phyloP scores from a whole-genome alignment of 37 sponge, comb jelly and placozoan species.

The Ianthella basta region DNA sequence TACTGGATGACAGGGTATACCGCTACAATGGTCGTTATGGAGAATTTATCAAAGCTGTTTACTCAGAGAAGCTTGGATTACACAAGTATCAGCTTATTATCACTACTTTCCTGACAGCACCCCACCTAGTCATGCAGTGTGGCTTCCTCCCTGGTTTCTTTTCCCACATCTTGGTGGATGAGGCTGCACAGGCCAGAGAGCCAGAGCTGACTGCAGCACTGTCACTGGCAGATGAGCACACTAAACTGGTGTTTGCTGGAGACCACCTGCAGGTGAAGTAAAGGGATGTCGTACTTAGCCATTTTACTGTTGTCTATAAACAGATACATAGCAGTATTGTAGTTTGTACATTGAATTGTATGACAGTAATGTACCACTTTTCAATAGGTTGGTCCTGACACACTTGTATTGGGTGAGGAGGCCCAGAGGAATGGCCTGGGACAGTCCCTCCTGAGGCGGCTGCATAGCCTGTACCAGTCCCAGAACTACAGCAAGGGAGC shows the following conservation, averaged over 20 bases:
- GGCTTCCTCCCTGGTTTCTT: background rate
- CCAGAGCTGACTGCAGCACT: slow-evolving; percentile 24
- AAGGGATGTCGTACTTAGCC: background rate
- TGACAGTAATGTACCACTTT: background rate
- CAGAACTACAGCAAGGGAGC: background rate
- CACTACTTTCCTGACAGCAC: background rate
- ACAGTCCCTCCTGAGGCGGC: slow-evolving; percentile 1
- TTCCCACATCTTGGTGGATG: slow-evolving; percentile 33
- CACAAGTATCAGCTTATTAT: background rate
- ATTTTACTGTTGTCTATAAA: background rate
- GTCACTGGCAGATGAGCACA: background rate
- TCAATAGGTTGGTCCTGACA: background rate
- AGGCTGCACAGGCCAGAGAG: slow-evolving; percentile 29
- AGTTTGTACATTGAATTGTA: background rate
- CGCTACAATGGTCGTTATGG: background rate
- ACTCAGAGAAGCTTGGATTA: background rate
- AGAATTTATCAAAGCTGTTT: background rate
- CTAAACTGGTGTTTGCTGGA: slow-evolving; percentile 28
- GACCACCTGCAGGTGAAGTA: slow-evolving; percentile 22
- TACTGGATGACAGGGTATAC: background rate
- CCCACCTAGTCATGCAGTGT: background rate
- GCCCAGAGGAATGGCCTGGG: slow-evolving; percentile 5
- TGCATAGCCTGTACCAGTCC: background rate
- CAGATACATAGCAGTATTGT: background rate
- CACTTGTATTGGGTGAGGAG: slow-evolving; percentile 20